Conservation (phyloP, 2,888 invertebrate genomes). For the Hydroisotoma schaefferi region DNA sequence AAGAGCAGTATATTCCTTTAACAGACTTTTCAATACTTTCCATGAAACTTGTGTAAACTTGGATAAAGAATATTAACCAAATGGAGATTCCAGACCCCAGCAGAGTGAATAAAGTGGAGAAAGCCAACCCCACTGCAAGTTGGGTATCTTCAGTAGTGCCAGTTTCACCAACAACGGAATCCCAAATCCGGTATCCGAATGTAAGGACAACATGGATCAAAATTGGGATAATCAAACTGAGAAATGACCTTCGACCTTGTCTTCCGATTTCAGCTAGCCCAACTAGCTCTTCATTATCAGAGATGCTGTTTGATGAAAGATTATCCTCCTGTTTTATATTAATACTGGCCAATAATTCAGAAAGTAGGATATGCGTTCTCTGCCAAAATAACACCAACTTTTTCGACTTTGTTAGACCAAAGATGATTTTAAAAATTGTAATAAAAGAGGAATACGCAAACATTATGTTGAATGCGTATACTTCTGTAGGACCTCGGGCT, state of each 20-base stretch:
- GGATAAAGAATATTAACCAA: slow-evolving; percentile 31
- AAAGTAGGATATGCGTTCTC: slow-evolving; percentile 4
- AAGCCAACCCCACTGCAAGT: slow-evolving; percentile 13
- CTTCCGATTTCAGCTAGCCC: slow-evolving; percentile 10
- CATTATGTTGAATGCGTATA: slow-evolving; percentile 22
- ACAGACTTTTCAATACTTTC: slow-evolving; percentile 6
- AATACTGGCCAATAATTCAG: slow-evolving; percentile 7
- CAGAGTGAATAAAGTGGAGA: slow-evolving; percentile 11
- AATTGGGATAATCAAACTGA: slow-evolving; percentile 17
- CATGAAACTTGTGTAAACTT: slow-evolving; percentile 24
- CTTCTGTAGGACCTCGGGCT: slow-evolving; percentile 18
- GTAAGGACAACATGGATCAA: slow-evolving; percentile 7
- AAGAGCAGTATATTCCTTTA: background rate
- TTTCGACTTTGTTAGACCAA: slow-evolving; percentile 10
- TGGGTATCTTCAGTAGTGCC: slow-evolving; percentile 10
- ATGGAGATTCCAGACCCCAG: slow-evolving; percentile 15
- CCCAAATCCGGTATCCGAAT: slow-evolving; percentile 2
- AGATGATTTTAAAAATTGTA: slow-evolving; percentile 14
- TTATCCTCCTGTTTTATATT: background rate
- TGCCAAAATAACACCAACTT: slow-evolving; percentile 24
- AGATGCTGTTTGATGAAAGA: background rate
- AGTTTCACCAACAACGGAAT: slow-evolving; percentile 10
- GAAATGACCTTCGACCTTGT: background rate
- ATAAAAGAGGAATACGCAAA: slow-evolving; percentile 14
- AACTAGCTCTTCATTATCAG: background rate